Evolutionary conservation across 2,797 vertebrate genomes (phyloP).

Genomic region (Sardinella longiceps): DNA sequence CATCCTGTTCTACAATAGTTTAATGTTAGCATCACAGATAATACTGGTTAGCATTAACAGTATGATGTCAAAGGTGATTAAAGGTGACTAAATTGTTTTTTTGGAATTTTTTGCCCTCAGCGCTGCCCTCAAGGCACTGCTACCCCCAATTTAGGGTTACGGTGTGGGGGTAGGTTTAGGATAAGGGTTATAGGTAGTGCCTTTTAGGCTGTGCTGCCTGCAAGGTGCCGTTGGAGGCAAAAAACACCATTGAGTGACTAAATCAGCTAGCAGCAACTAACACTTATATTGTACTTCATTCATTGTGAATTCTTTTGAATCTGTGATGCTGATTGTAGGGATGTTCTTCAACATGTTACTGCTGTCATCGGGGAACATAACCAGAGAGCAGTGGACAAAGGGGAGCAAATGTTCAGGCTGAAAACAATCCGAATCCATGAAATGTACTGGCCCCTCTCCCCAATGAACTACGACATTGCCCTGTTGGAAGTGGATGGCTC

Average conservation of each 20-base stretch:
- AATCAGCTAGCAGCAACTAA: background rate
- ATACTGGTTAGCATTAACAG: background rate
- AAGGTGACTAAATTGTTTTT: no score
- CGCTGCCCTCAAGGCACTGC: no score
- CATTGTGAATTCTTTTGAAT: background rate
- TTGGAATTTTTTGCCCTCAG: no score
- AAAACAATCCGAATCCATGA: slow-evolving; percentile 78
- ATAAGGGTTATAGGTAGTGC: no score
- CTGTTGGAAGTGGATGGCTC: slow-evolving; percentile 76
- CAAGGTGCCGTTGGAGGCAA: no score
- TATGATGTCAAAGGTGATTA: background rate
- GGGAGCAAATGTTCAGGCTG: slow-evolving; percentile 76
- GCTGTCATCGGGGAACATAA: slow-evolving; percentile 69
- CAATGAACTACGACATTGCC: slow-evolving; percentile 85
- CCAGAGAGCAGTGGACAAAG: slow-evolving; percentile 59
- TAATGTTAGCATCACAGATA: no score
- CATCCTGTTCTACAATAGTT: background rate
- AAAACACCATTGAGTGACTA: no score
- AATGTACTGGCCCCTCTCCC: slow-evolving; percentile 71
- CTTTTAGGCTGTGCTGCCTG: no score
- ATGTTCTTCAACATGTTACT: slow-evolving; percentile 58
- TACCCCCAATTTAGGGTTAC: no score
- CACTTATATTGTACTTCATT: background rate
- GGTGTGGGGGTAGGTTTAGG: no score
- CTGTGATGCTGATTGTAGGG: slow-evolving; percentile 51